A percentile compares a stretch with the other conserved stretches of the same genome.
Evolutionary conservation across 1,140 invertebrate genomes (phyloP).

Genomic region (Micrasema minimum): DNA sequence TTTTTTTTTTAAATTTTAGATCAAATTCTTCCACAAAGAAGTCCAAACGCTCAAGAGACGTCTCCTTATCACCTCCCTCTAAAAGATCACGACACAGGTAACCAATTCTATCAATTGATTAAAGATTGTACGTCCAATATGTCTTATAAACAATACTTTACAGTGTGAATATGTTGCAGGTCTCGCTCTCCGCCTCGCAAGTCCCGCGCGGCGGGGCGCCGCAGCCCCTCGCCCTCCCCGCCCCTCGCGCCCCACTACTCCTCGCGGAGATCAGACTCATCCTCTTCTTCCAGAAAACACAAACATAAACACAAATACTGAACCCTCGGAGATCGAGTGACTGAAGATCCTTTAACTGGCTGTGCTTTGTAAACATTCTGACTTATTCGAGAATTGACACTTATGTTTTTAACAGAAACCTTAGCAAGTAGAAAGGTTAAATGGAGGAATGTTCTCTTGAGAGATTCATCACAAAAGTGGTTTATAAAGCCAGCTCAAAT

Average conservation of each 20-base stretch:
- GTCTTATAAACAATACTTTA: too few species aligned
- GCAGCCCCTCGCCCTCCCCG: conserved; percentile 35
- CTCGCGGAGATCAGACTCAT: conserved; percentile 29
- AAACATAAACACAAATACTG: conserved; percentile 53
- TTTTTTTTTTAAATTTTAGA: conserved; percentile 38
- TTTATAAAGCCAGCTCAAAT: too few species aligned
- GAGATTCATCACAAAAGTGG: too few species aligned
- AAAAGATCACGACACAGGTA: conserved; percentile 60
- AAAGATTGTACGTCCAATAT: too few species aligned
- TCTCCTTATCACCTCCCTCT: conserved; percentile 61
- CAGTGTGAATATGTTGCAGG: conserved; percentile 25
- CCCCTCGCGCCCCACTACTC: conserved; percentile 20
- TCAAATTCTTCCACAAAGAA: conserved; percentile 59
- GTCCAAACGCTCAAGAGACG: conserved; percentile 64
- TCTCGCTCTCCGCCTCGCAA: conserved; percentile 44
- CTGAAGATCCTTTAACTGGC: not conserved
- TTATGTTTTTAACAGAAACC: too few species aligned
- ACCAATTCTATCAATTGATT: not conserved
- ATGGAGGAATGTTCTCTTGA: too few species aligned
- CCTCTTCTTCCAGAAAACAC: conserved; percentile 48
- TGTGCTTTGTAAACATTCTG: conserved; percentile 6
- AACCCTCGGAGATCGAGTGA: not conserved
- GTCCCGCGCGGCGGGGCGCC: not conserved
- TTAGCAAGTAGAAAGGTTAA: too few species aligned
- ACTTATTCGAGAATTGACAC: not conserved